These are phyloP conservation scores for Neosalanx taihuensis DNA, from an alignment of 2,797 vertebrate genomes.

Conservation along the genomic window DNA sequence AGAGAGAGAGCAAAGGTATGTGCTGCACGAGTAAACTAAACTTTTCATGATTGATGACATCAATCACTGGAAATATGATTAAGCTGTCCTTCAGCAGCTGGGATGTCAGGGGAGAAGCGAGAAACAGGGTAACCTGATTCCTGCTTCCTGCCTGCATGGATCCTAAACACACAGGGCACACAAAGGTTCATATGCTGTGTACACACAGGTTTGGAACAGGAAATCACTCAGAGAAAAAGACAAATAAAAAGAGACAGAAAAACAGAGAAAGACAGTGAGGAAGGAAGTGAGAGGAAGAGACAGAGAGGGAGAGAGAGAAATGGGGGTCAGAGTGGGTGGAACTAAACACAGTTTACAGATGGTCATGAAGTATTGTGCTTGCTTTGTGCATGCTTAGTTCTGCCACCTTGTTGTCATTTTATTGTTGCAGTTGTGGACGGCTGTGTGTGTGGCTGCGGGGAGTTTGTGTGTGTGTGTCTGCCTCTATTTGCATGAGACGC, in stretches of 20 bases:
- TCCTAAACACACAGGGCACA: conserved; percentile 20
- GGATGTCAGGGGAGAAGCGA: conserved; percentile 21
- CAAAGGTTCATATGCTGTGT: conserved; percentile 19
- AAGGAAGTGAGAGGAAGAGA: no score
- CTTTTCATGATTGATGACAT: conserved; percentile 42
- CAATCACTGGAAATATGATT: conserved; percentile 36
- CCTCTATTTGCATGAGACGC: background rate
- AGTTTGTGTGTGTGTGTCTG: no score
- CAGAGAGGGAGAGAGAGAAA: background rate
- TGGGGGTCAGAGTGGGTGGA: background rate
- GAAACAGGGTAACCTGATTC: conserved; percentile 53
- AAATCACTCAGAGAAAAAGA: background rate
- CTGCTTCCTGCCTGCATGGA: conserved; percentile 31
- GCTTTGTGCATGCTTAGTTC: background rate
- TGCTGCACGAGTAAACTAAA: background rate
- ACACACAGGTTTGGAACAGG: conserved; percentile 30
- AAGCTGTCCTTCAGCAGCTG: conserved; percentile 29
- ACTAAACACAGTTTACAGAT: no score
- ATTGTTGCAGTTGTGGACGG: background rate
- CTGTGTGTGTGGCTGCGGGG: background rate
- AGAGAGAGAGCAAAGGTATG: background rate
- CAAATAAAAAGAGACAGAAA: no score
- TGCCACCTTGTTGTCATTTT: background rate
- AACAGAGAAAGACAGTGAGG: background rate
- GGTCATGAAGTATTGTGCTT: no score